These are phyloP conservation scores for Reinhardtius hippoglossoides DNA, from an alignment of 2,113 vertebrate genomes.

Conservation along the genomic window DNA sequence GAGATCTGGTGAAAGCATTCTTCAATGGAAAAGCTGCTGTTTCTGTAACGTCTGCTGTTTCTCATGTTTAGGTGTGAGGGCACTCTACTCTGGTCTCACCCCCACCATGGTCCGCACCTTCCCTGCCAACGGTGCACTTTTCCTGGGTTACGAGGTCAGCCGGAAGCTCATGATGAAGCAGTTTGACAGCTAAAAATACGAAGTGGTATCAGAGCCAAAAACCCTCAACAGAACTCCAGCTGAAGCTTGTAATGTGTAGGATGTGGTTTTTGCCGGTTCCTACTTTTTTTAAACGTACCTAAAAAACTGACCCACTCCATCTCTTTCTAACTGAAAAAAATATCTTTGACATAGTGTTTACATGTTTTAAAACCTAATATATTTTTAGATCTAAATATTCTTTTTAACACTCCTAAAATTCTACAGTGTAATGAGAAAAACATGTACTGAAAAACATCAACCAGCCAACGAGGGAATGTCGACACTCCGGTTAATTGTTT, in stretches of 20 bases:
- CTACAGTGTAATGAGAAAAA: neutral
- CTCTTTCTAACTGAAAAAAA: neutral
- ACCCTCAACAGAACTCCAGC: neutral
- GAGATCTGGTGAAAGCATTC: too few relatives aligned
- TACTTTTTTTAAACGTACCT: neutral
- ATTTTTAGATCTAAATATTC: neutral
- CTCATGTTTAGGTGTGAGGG: slow-evolving; percentile 84
- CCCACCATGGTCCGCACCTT: slow-evolving; percentile 96
- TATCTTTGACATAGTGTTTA: neutral
- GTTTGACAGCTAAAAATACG: slow-evolving; percentile 69
- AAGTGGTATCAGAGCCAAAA: neutral
- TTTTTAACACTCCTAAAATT: slow-evolving; percentile 15
- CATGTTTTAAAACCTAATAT: neutral
- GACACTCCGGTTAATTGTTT: slow-evolving; percentile 30
- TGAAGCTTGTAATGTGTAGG: neutral
- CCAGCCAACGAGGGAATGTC: neutral
- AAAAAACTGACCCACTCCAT: slow-evolving; percentile 24
- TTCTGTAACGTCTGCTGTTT: slow-evolving; percentile 1
- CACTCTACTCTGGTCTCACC: slow-evolving; percentile 94
- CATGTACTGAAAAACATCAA: slow-evolving; percentile 5
- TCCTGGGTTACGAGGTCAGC: slow-evolving; percentile 92
- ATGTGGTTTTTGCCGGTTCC: slow-evolving; percentile 5
- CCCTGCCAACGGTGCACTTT: slow-evolving; percentile 93
- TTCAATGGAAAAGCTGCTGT: neutral
- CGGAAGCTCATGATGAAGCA: slow-evolving; percentile 93